Percentiles rank a stretch among this genome's conserved stretches.
These are phyloP conservation scores for Caradrina clavipalpis DNA, from an alignment of 2,888 invertebrate genomes.

Conservation along the genomic window DNA sequence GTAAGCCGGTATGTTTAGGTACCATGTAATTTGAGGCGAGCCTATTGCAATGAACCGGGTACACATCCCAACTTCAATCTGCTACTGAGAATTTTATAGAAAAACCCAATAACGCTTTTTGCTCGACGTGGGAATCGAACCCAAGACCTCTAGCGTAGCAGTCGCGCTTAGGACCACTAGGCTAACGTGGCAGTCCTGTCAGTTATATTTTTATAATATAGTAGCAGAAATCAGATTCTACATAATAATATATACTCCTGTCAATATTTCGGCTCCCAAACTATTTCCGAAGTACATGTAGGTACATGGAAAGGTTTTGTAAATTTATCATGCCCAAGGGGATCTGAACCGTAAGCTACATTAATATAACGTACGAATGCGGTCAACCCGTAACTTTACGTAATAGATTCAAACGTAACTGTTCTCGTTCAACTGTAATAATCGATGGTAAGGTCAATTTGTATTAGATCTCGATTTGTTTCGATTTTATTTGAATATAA, in stretches of 20 bases:
- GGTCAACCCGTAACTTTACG: slow-evolving; percentile 46
- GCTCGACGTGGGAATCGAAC: no score
- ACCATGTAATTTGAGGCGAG: no score
- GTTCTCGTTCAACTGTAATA: slow-evolving; percentile 28
- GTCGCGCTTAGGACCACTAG: no score
- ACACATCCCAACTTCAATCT: no score
- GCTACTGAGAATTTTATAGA: no score
- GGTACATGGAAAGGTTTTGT: slow-evolving; percentile 40
- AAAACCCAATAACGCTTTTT: no score
- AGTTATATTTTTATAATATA: no score
- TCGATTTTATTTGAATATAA: neutral
- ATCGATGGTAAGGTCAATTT: slow-evolving; percentile 26
- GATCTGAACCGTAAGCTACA: slow-evolving; percentile 44
- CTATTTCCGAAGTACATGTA: slow-evolving; percentile 30
- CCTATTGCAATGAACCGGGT: no score
- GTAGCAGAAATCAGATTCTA: neutral
- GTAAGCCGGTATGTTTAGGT: no score
- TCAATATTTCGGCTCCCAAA: slow-evolving; percentile 23
- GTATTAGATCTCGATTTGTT: slow-evolving; percentile 18
- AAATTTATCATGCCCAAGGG: slow-evolving; percentile 52
- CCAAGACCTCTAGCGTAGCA: no score
- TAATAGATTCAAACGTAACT: slow-evolving; percentile 49
- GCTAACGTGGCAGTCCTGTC: no score
- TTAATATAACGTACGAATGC: slow-evolving; percentile 49
- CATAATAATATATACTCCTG: no score